Evolutionary conservation across 2,113 vertebrate genomes (phyloP), one percentile per base, ranked within the genome.

Genomic region (Orientallactaga bullata): DNA sequence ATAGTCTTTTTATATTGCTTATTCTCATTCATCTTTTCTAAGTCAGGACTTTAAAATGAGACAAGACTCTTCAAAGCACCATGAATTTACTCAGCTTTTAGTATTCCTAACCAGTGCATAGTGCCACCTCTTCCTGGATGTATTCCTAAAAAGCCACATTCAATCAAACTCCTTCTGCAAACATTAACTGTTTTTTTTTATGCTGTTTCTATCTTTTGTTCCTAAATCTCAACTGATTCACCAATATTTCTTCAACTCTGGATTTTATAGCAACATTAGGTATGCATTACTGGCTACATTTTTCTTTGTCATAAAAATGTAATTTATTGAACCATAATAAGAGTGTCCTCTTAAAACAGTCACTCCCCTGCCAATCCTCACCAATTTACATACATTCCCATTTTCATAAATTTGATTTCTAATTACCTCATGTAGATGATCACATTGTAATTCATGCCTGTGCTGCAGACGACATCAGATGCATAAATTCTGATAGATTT

Each of bases 291-390:
- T 42, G n/a, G n/a, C 30, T 95, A 24, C 78, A 69, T 94, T 95
- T 96, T 96, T 93, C 84, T 87, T 88, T 95, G 93, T 96, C 74
- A 83, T 90, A 96, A 95, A 92, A 96, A 90, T 61, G 61, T 94
- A 94, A 95, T 96, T 96, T 94, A 97, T 90, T 87, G 87, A 94
- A 94, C 77, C 78, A 55, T 85, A 95, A 94, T 93, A 95, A 88
- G 39, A 42, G 39, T 86, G 81, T 93, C 94, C 93, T 96, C 93
- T 47, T 90, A 86, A 91, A 94, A 97, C 65, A 94, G 85, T 95
- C 61, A 95, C 61, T 96, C 78, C 93, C 95, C 30, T 96, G 93
- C 66, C 94, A 90, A 23, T 90, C 94, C 96, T 91, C 82, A 85
- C 89, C 94, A 93, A 95, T 96, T 95, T 96, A 93, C 91, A 94